Base-by-base conservation (phyloP, 2,797 vertebrate species). In the Smutsia temminckii region DNA sequence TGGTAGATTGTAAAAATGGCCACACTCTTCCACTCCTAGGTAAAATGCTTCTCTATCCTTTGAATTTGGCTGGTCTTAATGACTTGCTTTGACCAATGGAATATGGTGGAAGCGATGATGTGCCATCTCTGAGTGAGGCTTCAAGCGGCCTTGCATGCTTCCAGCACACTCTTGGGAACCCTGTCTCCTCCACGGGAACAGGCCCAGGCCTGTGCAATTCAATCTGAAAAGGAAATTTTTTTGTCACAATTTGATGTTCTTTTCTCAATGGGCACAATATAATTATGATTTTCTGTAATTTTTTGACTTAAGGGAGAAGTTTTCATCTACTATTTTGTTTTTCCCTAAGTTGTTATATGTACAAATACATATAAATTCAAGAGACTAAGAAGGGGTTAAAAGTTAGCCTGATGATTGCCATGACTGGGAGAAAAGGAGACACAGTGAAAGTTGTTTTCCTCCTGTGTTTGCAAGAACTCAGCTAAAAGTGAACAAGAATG, bases 401-500 rank as follows among this genome's bases (percentile, higher is more conserved):
- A 37, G 6, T 37, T 29, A n/a, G 32, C 27, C 74, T 80, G 27
- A 27, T 53, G 34, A 51, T 20, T 4, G n/a, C 68, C 95, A 37
- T n/a, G 32, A 29, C 4, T 55, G 9, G n/a, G 68, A 46, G 27
- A 83, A 79, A 94, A 71, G n/a, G 10, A 66, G 63, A 66, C 16
- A 57, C 2, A 23, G 49, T 3, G 40, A 85, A 81, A 94, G 11
- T 27, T 86, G 5, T 68, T 91, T 89, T 88, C 75, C 25, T 91
- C 51, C 29, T 46, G 17, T 17, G 74, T 85, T 92, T 88, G 74
- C 9, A 93, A 75, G 84, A 87, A 78, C 74, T 71, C 83, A 32
- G 55, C 64, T 84, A 51, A 93, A 95, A 87, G 64, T 32, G 8
- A n/a, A 77, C 34, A 59, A 68, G 46, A 95, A 90, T 55, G 18